phyloP scores from a whole-genome alignment of 2,113 vertebrate genomes.

The Turnix velox region DNA sequence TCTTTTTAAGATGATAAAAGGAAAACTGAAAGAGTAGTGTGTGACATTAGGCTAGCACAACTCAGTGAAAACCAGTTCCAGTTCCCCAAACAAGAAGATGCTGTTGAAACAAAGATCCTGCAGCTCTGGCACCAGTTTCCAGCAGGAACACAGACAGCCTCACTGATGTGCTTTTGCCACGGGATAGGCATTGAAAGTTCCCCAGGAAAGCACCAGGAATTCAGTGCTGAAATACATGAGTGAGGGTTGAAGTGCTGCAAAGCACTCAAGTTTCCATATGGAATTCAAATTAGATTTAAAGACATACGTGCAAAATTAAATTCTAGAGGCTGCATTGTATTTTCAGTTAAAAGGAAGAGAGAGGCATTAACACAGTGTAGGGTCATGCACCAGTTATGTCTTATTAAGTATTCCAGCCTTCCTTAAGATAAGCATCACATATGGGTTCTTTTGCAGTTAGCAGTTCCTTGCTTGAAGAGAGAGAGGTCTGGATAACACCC shows the following conservation, averaged over 20 bases:
- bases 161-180: neutral
- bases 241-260: neutral
- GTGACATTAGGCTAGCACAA: neutral
- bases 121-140: neutral
- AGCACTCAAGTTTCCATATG: neutral
- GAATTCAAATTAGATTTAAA: slow-evolving; percentile 35
- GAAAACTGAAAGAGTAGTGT: neutral
- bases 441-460: slow-evolving; percentile 57
- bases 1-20: neutral
- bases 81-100: neutral
- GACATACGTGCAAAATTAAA: neutral
- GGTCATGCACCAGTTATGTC: slow-evolving; percentile 45
- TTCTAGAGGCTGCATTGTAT: neutral
- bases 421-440: slow-evolving; percentile 48
- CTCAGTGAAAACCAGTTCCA: neutral
- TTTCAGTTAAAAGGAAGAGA: slow-evolving; percentile 10
- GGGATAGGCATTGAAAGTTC: neutral
- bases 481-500: slow-evolving; percentile 55
- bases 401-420: slow-evolving; percentile 58
- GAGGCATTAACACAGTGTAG: neutral
- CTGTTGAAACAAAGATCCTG: neutral
- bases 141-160: neutral
- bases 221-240: neutral
- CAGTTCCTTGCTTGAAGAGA: slow-evolving; percentile 18
- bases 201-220: neutral